Base-by-base conservation (phyloP, 2,113 vertebrate genomes). In the Channa maculata region DNA sequence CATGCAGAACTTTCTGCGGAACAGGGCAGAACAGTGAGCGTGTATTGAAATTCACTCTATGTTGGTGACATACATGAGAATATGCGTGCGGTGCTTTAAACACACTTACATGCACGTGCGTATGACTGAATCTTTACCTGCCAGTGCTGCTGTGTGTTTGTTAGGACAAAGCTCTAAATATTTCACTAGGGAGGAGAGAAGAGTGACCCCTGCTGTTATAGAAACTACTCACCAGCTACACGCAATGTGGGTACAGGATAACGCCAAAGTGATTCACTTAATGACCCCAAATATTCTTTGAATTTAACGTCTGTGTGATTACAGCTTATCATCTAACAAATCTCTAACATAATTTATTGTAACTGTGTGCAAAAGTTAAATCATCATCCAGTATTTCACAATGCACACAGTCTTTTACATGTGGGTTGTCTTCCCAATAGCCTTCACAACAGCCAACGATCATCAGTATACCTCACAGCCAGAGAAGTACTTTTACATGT, bases 191-290 rank as follows among this genome's bases (percentile, higher is more conserved):
- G 68, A 88, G 92, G 89, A 93, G 91, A 85, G 86, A 93, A 94
- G 89, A 92, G 88, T 91, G 93, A 93, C 94, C 92, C 89, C 94
- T 95, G 91, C 93, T 94, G 93, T 87, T 73, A 59, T 55, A 87
- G 75, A 66, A 57, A 50, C 51, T 58, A 51, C 53, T 89, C 72
- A 82, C 67, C 80, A 74, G 33, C 62, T 61, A 8, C 10, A 11
- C 2, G 10, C 45, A 45, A 34, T 54, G 49, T 53, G 46, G 7
- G 5, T 53, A 8, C 14, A 72, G 46, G 5, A 37, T 6, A 52
- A 48, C 33, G 37, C 33, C 0, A 37, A 3, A 37, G 5, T 48
- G 24, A 39, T n/a, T 59, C 2, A 50, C 34, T 52, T 8, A 51
- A 38, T 39, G 9, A 58, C 44, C 11, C 10, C 7, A 71, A 55